phyloP scores from a whole-genome alignment of 2,113 vertebrate genomes.

The Xerus inauris region DNA sequence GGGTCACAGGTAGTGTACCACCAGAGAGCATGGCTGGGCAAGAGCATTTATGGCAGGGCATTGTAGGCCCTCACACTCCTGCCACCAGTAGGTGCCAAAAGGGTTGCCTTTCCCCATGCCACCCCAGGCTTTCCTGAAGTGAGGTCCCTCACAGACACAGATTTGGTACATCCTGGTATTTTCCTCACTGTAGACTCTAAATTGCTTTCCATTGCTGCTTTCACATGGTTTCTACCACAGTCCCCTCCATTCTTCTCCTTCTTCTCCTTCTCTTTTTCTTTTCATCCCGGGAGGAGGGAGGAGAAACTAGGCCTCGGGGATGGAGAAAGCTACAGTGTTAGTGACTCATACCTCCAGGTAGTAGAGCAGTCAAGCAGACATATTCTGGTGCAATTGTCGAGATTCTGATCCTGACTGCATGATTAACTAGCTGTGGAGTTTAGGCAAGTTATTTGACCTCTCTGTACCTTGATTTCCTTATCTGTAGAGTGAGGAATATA shows the following conservation, averaged over 20 bases:
- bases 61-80: not conserved
- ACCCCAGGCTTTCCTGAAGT: not conserved
- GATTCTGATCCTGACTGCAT: not conserved
- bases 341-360: not conserved
- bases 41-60: not conserved
- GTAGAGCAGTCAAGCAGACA: no score
- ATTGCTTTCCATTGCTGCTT: not conserved
- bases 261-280: not conserved
- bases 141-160: not conserved
- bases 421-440: not conserved
- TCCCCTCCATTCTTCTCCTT: not conserved
- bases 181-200: not conserved
- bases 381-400: not conserved
- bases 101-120: not conserved
- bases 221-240: not conserved
- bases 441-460: not conserved
- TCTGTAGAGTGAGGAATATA: not conserved
- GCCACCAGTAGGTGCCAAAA: not conserved
- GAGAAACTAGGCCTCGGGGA: not conserved
- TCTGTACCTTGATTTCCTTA: not conserved
- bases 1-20: no score
- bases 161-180: not conserved
- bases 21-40: not conserved
- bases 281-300: not conserved
- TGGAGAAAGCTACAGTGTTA: not conserved